Evolutionary conservation across 2,113 vertebrate species (phyloP).

Genomic region (Takifugu flavidus): DNA sequence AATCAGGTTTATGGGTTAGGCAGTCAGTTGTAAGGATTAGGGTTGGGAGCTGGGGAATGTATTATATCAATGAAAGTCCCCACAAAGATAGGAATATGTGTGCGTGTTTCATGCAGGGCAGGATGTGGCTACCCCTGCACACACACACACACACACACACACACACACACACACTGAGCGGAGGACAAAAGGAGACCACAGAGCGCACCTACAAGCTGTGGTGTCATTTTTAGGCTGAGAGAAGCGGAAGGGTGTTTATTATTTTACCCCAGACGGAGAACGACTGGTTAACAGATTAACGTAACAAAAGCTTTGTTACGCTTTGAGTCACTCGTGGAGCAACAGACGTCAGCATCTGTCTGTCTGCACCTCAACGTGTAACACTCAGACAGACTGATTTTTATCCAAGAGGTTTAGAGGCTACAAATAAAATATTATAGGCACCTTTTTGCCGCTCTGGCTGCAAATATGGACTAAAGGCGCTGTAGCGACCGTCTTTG

Average conservation of each 20-base stretch:
- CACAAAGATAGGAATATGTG: too few species aligned
- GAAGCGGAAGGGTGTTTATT: conserved; percentile 63
- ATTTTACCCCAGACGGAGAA: conserved; percentile 37
- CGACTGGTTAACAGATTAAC: conserved; percentile 2
- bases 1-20: too few species aligned
- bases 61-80: too few species aligned
- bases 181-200: conserved; percentile 54
- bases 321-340: not conserved
- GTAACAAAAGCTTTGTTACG: not conserved
- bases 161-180: conserved; percentile 37
- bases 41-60: conserved; percentile 13
- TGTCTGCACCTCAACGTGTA: not conserved
- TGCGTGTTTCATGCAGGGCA: conserved; percentile 53
- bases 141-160: conserved; percentile 26
- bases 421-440: not conserved
- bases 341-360: not conserved
- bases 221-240: conserved; percentile 7
- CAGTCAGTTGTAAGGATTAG: not conserved
- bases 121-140: conserved; percentile 53
- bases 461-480: conserved; percentile 59
- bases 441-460: conserved; percentile 38
- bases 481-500: conserved; percentile 44
- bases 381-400: not conserved
- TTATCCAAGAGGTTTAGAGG: not conserved
- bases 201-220: conserved; percentile 48